Evolutionary conservation across 2,797 vertebrate genomes (phyloP), one percentile per base, ranked within the genome.

Genomic region (Sebastes steindachneri): DNA sequence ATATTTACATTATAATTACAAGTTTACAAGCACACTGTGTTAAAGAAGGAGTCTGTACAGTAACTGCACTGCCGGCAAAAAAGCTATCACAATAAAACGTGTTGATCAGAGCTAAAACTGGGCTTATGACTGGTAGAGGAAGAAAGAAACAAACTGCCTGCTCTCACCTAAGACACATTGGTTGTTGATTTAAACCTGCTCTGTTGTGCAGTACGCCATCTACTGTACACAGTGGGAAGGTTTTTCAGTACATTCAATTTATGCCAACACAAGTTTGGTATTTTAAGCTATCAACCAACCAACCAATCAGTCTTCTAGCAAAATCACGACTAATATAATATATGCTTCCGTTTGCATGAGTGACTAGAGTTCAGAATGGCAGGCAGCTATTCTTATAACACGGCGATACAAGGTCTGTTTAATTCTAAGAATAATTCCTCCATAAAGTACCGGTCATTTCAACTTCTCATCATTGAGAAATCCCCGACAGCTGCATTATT

Each of bases 1-100:
- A 28, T 94, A 94, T 95, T 89, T 94, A 95, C 93, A 95, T 79
- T 37, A 87, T 84, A 87, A 86, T 88, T 91, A 93, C 89, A 92
- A 80, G 62, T 90, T 89, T 91, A 91, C 83, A 93, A 90, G 78
- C 77, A 57, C 62, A 75, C 28, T n/a, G 69, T 79, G 79, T 71
- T 57, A 77, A 80, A 79, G 14, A 62, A 60, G n/a, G 57, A 83
- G 31, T 72, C 6, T 80, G 74, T 76, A 77, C 78, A 88, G 51
- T 68, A 71, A 80, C 77, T 81, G 82, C 73, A 75, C 73, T 48
- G 41, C 62, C 79, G 79, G 67, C 60, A 76, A 73, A 64, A 73
- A 73, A 80, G 54, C 11, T 17, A 67, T 53, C 3, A 41, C 72
- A 86, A 67, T 33, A 84, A 53, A 84, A 58, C 48, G 5, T 63